Percentiles rank a stretch among this genome's conserved stretches.
Conservation (phyloP, 1,140 invertebrate species). For the Helicoverpa armigera region DNA sequence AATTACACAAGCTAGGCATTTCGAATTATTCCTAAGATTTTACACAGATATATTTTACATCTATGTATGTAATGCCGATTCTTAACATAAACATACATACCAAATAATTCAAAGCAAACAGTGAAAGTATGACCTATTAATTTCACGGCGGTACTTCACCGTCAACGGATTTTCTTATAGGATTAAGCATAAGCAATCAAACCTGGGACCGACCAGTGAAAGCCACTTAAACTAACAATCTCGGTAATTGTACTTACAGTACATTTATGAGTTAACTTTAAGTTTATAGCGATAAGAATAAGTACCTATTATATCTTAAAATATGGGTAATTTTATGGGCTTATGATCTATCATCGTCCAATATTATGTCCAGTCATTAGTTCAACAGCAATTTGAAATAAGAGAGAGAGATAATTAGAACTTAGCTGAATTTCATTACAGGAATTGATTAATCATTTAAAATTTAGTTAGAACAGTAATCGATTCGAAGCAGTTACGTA, state of each 20-base stretch:
- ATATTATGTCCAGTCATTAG: too few species aligned
- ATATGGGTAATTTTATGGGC: background rate
- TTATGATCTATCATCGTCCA: background rate
- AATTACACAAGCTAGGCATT: too few species aligned
- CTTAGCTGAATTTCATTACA: too few species aligned
- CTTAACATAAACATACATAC: background rate
- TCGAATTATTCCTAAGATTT: background rate
- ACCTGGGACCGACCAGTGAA: constrained; percentile 30
- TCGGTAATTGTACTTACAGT: constrained; percentile 46
- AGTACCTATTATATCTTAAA: background rate
- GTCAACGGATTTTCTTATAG: constrained; percentile 46
- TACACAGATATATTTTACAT: background rate
- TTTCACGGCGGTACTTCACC: constrained; percentile 36
- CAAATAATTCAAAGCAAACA: background rate
- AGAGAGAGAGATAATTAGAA: too few species aligned
- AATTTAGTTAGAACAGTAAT: too few species aligned
- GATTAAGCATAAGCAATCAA: constrained; percentile 42
- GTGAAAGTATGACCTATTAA: constrained; percentile 46
- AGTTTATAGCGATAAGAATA: constrained; percentile 12
- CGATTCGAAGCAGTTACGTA: background rate
- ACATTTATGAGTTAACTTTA: constrained; percentile 22
- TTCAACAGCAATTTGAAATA: too few species aligned
- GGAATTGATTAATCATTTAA: too few species aligned
- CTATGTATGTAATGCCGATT: background rate
- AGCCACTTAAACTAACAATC: constrained; percentile 20